Base-by-base conservation (phyloP, 1,140 invertebrate genomes). In the Pararge aegeria region DNA sequence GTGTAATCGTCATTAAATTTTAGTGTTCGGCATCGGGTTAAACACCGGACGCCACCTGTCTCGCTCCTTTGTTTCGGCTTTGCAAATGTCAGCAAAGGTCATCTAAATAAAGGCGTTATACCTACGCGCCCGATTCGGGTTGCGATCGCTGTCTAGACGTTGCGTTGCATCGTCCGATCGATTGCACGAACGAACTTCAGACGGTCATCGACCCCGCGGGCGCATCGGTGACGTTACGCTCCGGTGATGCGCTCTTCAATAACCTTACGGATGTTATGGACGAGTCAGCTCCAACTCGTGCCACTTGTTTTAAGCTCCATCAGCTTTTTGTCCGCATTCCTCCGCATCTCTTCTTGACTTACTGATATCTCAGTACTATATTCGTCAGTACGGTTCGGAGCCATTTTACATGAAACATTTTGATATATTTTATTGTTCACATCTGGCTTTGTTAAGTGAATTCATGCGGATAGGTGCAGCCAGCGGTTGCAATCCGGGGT, bases 211-310 rank as follows among this genome's bases (percentile, higher is more conserved):
- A 89, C 84, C 87, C 77, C 81, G 73, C 75, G 80, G 78, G 78
- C 80, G 84, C 87, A 86, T 87, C 83, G 83, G 84, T 87, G 87
- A 89, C 84, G 86, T 86, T 82, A 81, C 83, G 84, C 83, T 86
- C 68, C 78, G 84, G 73, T 85, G 84, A 83, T 89, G 82, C 83
- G 78, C 83, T 80, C 78, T 66, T 78, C 75, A 70, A 74, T 78
- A 81, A 75, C 75, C 79, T 78, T 73, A 78, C 77, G 73, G 75
- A 78, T 67, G 68, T 66, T 65, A 70, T 56, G 64, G 70, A 59
- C 63, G 57, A 49, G 54, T 69, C 62, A 48, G 61, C 54, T 69
- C 61, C 44, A 48, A 59, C 65, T 64, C 44, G 54, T 61, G 56
- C 34, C 29, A 46, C 24, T 58, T 60, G 54, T 34, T 49, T 61